phyloP scores from a whole-genome alignment of 2,888 invertebrate genomes.

The Megalurothrips usitatus region DNA sequence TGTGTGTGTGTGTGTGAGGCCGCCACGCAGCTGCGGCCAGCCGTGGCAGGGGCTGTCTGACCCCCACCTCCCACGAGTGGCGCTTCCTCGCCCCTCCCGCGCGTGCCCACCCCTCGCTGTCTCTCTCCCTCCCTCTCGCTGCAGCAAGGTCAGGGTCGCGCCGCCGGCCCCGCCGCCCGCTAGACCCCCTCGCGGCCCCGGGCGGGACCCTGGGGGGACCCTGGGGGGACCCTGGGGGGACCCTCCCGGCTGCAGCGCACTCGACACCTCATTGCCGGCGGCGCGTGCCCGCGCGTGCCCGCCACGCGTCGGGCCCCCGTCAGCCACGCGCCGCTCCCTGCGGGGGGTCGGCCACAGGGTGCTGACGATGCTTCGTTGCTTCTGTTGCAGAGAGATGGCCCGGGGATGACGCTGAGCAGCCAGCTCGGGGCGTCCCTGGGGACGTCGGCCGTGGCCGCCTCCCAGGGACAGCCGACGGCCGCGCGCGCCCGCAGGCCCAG shows the following conservation, averaged over 20 bases:
- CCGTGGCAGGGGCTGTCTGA: no score
- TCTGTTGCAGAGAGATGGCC: slow-evolving; percentile 7
- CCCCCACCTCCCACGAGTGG: no score
- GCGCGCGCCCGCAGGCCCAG: not conserved
- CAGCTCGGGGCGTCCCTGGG: not conserved
- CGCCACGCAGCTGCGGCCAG: no score
- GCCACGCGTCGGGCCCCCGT: not conserved
- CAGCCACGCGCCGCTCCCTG: not conserved
- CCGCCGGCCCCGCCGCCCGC: not conserved
- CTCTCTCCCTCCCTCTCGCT: not conserved
- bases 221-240: not conserved
- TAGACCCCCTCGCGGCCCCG: not conserved
- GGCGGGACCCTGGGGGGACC: not conserved
- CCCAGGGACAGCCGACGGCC: not conserved
- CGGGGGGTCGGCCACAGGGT: not conserved
- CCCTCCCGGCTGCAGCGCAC: not conserved
- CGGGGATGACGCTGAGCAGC: slow-evolving; percentile 7
- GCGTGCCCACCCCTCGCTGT: not conserved
- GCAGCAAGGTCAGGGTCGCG: not conserved
- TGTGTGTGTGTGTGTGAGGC: no score
- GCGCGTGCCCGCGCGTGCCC: not conserved
- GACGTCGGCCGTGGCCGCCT: not conserved
- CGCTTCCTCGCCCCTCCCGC: not conserved
- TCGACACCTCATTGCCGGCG: not conserved
- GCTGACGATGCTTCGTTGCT: not conserved